A percentile compares a stretch with the other conserved stretches of the same genome.
Evolutionary conservation across 2,113 vertebrate genomes (phyloP).

Genomic region (Epinephelus moara): DNA sequence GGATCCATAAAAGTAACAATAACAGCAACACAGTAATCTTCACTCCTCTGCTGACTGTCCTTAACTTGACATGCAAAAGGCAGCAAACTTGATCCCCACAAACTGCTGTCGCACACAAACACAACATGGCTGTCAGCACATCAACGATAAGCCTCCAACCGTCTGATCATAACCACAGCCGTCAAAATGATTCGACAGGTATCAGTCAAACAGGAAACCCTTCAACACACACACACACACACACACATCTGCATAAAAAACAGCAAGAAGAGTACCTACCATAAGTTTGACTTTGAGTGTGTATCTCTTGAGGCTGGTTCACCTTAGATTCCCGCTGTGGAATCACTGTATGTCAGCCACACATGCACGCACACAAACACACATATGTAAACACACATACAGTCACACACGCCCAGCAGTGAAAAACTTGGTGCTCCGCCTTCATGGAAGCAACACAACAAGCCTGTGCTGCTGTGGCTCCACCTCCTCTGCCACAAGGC

Average conservation of each 20-base stretch:
- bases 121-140: neutral
- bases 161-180: neutral
- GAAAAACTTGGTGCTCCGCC: conserved; percentile 74
- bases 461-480: conserved; percentile 51
- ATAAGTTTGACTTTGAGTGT: conserved; percentile 66
- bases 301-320: conserved; percentile 45
- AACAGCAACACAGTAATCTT: neutral
- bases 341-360: conserved; percentile 37
- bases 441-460: conserved; percentile 54
- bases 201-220: conserved; percentile 66
- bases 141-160: neutral
- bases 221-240: conserved; percentile 32
- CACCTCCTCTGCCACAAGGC: conserved; percentile 55
- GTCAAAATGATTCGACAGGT: neutral
- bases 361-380: conserved; percentile 26
- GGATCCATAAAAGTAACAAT: neutral
- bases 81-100: neutral
- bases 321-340: conserved; percentile 49
- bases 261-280: conserved; percentile 71
- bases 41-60: conserved; percentile 31
- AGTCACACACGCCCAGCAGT: conserved; percentile 41
- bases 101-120: neutral
- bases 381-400: conserved; percentile 46
- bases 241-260: neutral
- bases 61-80: neutral